Evolutionary conservation across 2,797 vertebrate species (phyloP), one percentile per base, ranked within the genome.

Genomic region (Acropternis orthonyx): DNA sequence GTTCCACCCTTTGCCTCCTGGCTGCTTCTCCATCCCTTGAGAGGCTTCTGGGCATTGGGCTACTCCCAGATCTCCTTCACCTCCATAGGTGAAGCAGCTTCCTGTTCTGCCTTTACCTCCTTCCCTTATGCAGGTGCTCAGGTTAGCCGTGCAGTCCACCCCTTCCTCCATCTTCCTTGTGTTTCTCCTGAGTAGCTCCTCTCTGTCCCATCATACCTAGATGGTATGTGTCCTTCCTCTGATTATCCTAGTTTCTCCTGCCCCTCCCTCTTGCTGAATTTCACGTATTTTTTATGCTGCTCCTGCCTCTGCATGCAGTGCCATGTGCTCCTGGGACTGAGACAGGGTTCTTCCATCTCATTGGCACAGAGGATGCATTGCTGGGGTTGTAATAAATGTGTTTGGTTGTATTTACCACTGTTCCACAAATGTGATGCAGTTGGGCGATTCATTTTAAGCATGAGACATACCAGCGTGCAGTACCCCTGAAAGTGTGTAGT

Each of bases 171-270:
- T 34, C 34, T 66, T 36, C 48, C 19, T 49, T 88, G 12, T 46
- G 71, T 67, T 62, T 17, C 30, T 72, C 28, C 28, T 15, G 66
- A 55, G 46, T 56, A 66, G 22, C 48, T 88, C 56, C 18, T 56
- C 41, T 84, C 63, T 83, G 26, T 79, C 46, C 39, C 12, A 13
- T 85, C n/a, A 18, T 18, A 26, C 61, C 32, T 39, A 14, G 48
- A 46, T 0, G 0, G 15, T 63, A 37, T 37, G 11, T 1, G 0
- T 32, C 34, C 18, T 76, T 48, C 28, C n/a, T 84, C 34, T 63
- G 62, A 26, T 41, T 49, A 74, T 68, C 39, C 37, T 49, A 4
- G 34, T 83, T 74, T 82, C 43, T 88, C 41, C 51, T 0, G 0
- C 69, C 24, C 16, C 17, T 51, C 12, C 15, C 13, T 52, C 22